Evolutionary conservation across 1,140 invertebrate species (phyloP).

Genomic region (Gonatopus flavifemur): DNA sequence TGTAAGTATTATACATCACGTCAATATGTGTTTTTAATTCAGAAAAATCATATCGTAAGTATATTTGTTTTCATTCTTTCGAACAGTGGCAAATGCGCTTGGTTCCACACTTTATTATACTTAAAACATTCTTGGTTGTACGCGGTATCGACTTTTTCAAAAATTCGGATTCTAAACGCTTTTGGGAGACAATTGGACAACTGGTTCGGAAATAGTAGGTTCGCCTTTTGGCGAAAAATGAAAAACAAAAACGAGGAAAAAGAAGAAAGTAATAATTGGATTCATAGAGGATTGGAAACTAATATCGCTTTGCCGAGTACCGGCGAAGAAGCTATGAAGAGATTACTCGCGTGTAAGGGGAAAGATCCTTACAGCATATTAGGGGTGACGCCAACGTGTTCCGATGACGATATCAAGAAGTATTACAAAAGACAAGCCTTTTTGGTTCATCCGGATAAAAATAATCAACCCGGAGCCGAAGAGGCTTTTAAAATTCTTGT

Average conservation of each 20-base stretch:
- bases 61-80: constrained; percentile 22
- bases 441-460: constrained; percentile 94
- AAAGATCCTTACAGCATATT: constrained; percentile 94
- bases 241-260: constrained; percentile 60
- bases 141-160: constrained; percentile 43
- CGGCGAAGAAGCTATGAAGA: constrained; percentile 92
- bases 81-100: constrained; percentile 51
- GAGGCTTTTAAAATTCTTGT: constrained; percentile 95
- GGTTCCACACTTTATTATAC: constrained; percentile 51
- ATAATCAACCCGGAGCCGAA: constrained; percentile 89
- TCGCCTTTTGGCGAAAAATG: constrained; percentile 65
- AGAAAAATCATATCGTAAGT: constrained; percentile 2
- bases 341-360: constrained; percentile 87
- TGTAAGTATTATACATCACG: constrained; percentile 63
- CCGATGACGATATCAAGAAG: constrained; percentile 91
- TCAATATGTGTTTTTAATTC: neutral
- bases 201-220: constrained; percentile 62
- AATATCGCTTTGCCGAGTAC: constrained; percentile 85
- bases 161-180: constrained; percentile 53
- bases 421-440: constrained; percentile 92
- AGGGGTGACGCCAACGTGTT: constrained; percentile 81
- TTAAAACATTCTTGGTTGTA: constrained; percentile 51
- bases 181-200: constrained; percentile 62
- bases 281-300: constrained; percentile 67
- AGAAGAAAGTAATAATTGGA: constrained; percentile 47